Percentiles rank a stretch among this genome's conserved stretches.
phyloP scores from a whole-genome alignment of 2,113 vertebrate species.

The Mionectes macconnelli region DNA sequence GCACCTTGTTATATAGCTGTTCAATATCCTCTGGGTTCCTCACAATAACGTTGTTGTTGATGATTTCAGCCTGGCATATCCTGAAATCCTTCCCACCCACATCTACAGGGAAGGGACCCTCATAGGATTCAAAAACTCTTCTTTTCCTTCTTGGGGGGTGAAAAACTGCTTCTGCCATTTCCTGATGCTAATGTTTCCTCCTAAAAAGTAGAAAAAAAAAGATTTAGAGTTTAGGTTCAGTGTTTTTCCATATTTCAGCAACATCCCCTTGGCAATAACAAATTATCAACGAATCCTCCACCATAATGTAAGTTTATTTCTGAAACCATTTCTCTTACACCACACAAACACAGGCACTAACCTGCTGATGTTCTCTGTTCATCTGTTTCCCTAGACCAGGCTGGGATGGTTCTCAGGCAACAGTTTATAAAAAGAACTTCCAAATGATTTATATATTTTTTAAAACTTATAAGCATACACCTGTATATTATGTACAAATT shows the following conservation, averaged over 20 bases:
- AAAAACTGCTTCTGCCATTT: constrained; percentile 82
- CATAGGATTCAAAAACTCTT: constrained; percentile 78
- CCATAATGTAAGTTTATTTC: background rate
- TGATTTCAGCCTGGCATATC: constrained; percentile 79
- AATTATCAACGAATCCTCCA: background rate
- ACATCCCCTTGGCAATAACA: background rate
- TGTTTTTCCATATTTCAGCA: background rate
- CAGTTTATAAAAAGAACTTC: background rate
- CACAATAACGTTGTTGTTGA: constrained; percentile 84
- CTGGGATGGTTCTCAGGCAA: too few relatives aligned
- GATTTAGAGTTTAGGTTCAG: background rate
- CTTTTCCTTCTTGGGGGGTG: constrained; percentile 82
- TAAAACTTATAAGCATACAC: background rate
- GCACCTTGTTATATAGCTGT: constrained; percentile 84
- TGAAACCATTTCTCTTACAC: background rate
- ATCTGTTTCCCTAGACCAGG: background rate
- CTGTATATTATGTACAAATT: too few relatives aligned
- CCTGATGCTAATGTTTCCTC: background rate
- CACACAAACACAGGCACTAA: background rate
- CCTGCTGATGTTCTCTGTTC: background rate
- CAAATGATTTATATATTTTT: background rate
- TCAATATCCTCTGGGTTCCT: constrained; percentile 77
- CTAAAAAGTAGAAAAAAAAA: background rate
- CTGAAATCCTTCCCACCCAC: constrained; percentile 51
- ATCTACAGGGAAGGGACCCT: constrained; percentile 80